Conservation (phyloP, 2,888 invertebrate species). For the Apodemia zela region DNA sequence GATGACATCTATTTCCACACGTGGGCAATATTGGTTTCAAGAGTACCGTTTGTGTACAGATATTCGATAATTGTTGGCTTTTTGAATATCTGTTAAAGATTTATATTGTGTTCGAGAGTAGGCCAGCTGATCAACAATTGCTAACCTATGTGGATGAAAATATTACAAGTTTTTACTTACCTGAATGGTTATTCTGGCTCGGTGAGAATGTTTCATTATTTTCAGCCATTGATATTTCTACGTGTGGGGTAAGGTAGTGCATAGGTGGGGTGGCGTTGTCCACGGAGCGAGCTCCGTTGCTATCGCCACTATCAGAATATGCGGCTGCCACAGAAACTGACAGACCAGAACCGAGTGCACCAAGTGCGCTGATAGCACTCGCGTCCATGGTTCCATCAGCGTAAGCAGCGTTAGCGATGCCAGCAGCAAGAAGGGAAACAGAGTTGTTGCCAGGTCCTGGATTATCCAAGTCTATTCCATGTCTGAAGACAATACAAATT, state of each 20-base stretch:
- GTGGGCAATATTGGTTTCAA: too few relatives aligned
- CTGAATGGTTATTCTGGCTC: slow-evolving; percentile 65
- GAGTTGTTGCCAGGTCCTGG: slow-evolving; percentile 91
- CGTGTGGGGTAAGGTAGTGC: slow-evolving; percentile 95
- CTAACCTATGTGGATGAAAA: too few relatives aligned
- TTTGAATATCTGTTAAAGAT: too few relatives aligned
- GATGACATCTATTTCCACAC: too few relatives aligned
- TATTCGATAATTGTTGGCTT: too few relatives aligned
- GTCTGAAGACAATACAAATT: slow-evolving; percentile 67
- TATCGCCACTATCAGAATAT: slow-evolving; percentile 91
- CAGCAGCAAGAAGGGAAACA: slow-evolving; percentile 86
- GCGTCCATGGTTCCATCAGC: slow-evolving; percentile 78
- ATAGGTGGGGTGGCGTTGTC: slow-evolving; percentile 94
- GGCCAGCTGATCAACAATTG: too few relatives aligned
- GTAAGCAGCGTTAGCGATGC: slow-evolving; percentile 81
- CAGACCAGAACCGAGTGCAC: slow-evolving; percentile 81
- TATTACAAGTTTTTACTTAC: slow-evolving; percentile 35
- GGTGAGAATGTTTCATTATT: slow-evolving; percentile 86
- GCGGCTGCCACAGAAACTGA: slow-evolving; percentile 86
- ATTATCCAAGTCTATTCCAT: slow-evolving; percentile 94
- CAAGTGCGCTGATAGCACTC: slow-evolving; percentile 73
- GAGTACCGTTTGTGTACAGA: too few relatives aligned
- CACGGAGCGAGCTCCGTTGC: slow-evolving; percentile 88
- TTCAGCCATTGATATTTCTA: slow-evolving; percentile 94
- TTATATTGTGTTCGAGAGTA: too few relatives aligned